These are phyloP conservation scores for Leptatherina wallacei DNA, from an alignment of 2,797 vertebrate genomes.

Conservation along the genomic window DNA sequence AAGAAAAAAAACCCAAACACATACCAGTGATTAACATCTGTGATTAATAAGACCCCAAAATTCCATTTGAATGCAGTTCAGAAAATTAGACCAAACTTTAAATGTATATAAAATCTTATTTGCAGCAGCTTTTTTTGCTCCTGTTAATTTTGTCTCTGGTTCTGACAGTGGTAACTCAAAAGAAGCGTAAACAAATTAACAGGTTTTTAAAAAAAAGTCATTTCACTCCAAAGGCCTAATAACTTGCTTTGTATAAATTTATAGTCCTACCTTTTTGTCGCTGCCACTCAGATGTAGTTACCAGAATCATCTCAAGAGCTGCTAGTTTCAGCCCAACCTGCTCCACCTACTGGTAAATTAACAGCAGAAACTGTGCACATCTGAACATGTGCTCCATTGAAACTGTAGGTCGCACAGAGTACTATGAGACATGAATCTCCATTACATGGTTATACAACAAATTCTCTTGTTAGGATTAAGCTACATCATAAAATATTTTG, in stretches of 20 bases:
- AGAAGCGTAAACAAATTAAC: too few species aligned
- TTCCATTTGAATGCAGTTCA: too few species aligned
- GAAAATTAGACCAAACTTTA: background rate
- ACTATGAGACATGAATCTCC: too few species aligned
- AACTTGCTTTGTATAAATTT: too few species aligned
- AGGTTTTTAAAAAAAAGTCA: too few species aligned
- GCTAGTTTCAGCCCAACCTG: conserved; percentile 1
- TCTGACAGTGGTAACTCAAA: too few species aligned
- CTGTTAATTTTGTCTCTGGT: too few species aligned
- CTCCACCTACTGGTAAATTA: conserved; percentile 36
- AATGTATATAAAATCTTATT: too few species aligned
- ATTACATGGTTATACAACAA: background rate
- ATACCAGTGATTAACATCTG: conserved; percentile 26
- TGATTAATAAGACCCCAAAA: conserved; percentile 25
- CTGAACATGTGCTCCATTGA: background rate
- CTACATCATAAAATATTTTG: background rate
- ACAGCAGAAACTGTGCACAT: background rate
- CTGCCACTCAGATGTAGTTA: background rate
- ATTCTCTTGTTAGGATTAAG: too few species aligned
- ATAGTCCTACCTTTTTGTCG: background rate
- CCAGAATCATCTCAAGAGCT: background rate
- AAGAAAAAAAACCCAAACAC: background rate
- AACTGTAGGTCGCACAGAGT: background rate
- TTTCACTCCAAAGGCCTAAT: too few species aligned
- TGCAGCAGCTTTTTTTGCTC: too few species aligned